Evolutionary conservation across 1,140 invertebrate genomes (phyloP), one percentile per base, ranked within the genome.

Genomic region (Parasteatoda tepidariorum): DNA sequence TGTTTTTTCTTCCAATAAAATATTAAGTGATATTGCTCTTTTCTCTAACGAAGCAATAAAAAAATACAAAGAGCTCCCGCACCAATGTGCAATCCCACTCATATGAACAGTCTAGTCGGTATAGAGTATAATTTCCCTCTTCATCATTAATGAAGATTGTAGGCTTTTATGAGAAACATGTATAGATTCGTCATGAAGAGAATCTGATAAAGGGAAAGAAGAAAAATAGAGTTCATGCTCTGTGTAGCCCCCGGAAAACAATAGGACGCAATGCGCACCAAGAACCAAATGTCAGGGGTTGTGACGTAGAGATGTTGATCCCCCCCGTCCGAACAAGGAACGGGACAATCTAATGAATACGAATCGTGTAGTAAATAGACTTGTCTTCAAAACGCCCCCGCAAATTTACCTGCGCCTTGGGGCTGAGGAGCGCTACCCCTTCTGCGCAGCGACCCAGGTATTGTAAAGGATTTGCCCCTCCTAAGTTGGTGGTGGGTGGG

Each of bases 321-420:
- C 57, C 38, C 38, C 61, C 15, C 15, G 55, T 57, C 22, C 22
- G 22, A 57, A 57, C 55, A 57, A 57, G 15, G 73, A 78, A 78
- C 74, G 74, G 74, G 74, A 78, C 74, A 78, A 78, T 78, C 61
- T 78, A 78, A 78, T 78, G 61, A 78, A 78, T 78, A 78, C 61
- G 74, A 61, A 66, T 71, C 68, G 41, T 55, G 68, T 48, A 57
- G 59, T 54, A 61, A 66, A 66, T 78, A 78, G 33, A 78, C 74
- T 55, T 66, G 61, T 78, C 74, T 78, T 78, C 74, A 78, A 78
- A 78, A 48, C 74, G 74, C 74, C 74, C 74, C 74, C 74, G 74
- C 74, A 78, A 54, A 28, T 75, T 75, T 62, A 62, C 59, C 59
- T 66, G 61, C 74, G 59, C 61, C 61, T 22, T 78, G 34, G 22